Evolutionary conservation across 2,797 vertebrate genomes (phyloP).

Genomic region (Gallinago nigripennis): DNA sequence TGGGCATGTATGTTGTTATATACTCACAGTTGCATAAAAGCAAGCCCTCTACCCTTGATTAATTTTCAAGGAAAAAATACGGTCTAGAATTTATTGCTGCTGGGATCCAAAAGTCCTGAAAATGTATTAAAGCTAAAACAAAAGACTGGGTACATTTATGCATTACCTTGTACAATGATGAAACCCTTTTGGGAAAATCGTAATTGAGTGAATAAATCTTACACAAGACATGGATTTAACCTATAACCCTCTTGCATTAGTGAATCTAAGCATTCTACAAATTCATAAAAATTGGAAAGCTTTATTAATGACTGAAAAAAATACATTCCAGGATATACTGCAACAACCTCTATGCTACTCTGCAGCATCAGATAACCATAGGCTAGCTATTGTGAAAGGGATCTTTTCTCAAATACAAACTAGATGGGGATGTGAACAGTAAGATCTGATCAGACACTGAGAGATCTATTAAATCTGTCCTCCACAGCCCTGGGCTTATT

Average conservation of each 20-base stretch:
- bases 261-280: not conserved
- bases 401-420: not conserved
- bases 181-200: not conserved
- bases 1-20: not conserved
- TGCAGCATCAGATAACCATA: not conserved
- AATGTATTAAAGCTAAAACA: not conserved
- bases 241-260: not conserved
- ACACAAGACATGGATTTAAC: constrained; percentile 12
- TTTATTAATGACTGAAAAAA: constrained; percentile 1
- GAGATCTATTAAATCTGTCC: not conserved
- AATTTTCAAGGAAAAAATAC: constrained; percentile 11
- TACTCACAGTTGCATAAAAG: not conserved
- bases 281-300: constrained; percentile 3
- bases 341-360: not conserved
- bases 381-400: not conserved
- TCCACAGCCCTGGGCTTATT: not conserved
- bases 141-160: not conserved
- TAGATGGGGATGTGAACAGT: not conserved
- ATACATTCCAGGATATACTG: not conserved
- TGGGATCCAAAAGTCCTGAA: not conserved
- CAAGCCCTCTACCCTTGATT: not conserved
- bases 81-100: not conserved
- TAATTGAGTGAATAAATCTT: constrained; percentile 45
- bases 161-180: not conserved
- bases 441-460: not conserved